Evolutionary conservation across 2,888 invertebrate species (phyloP).

Genomic region (Digitonthophagus gazella): DNA sequence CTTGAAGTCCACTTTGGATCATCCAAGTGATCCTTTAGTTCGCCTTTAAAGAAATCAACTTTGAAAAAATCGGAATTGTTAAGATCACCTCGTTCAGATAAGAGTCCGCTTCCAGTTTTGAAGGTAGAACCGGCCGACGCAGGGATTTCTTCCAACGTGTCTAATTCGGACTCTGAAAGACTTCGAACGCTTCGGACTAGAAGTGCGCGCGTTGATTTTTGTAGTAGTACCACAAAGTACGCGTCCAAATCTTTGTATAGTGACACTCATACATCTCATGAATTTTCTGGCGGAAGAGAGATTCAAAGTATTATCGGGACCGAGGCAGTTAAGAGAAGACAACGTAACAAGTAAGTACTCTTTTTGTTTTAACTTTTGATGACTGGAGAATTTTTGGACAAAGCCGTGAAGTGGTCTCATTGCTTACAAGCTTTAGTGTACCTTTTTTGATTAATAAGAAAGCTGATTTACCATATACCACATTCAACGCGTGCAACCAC

Average conservation of each 20-base stretch:
- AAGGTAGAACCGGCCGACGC: constrained; percentile 44
- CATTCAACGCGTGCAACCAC: too few species aligned
- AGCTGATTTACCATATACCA: too few species aligned
- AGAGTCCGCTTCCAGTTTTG: constrained; percentile 29
- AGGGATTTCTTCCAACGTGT: constrained; percentile 49
- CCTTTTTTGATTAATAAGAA: too few species aligned
- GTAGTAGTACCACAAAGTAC: constrained; percentile 10
- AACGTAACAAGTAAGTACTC: constrained; percentile 54
- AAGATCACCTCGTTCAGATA: constrained; percentile 18
- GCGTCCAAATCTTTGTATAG: constrained; percentile 26
- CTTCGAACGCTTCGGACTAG: too few species aligned
- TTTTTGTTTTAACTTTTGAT: too few species aligned
- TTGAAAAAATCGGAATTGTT: constrained; percentile 22
- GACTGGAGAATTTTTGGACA: too few species aligned
- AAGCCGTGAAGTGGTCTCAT: too few species aligned
- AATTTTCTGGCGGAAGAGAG: constrained; percentile 65
- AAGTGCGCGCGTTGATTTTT: constrained; percentile 21
- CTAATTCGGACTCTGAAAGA: constrained; percentile 44
- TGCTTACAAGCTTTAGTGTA: too few species aligned
- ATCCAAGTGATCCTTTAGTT: constrained; percentile 48
- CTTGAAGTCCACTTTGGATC: constrained; percentile 55
- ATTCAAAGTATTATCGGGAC: constrained; percentile 61
- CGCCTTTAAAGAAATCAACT: constrained; percentile 24
- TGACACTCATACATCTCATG: constrained; percentile 53
- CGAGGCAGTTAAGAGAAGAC: constrained; percentile 51